A percentile compares a stretch with the other conserved stretches of the same genome.
Evolutionary conservation across 2,113 vertebrate species (phyloP).

Genomic region (Morone saxatilis): DNA sequence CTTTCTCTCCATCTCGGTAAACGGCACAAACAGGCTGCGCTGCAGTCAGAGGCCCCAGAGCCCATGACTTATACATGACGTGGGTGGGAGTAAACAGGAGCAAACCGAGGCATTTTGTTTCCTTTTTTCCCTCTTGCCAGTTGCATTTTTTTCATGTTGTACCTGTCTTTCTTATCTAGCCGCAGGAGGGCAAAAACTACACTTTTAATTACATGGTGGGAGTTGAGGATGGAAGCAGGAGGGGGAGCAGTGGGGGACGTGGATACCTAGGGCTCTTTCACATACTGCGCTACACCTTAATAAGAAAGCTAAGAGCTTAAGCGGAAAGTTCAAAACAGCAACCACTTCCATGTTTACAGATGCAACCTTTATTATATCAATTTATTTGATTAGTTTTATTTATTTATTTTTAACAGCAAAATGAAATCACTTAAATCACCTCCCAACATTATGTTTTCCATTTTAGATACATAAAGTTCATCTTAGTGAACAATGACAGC

Average conservation of each 20-base stretch:
- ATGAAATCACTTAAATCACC: neutral
- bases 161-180: conserved; percentile 81
- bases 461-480: neutral
- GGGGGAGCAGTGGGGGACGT: conserved; percentile 9
- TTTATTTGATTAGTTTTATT: neutral
- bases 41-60: conserved; percentile 65
- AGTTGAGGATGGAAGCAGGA: conserved; percentile 57
- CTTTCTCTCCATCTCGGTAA: conserved; percentile 70
- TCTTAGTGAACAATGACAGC: neutral
- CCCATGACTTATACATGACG: conserved; percentile 79
- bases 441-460: neutral
- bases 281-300: conserved; percentile 74
- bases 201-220: conserved; percentile 82
- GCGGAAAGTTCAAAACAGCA: conserved; percentile 62
- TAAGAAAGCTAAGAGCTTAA: conserved; percentile 67
- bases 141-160: conserved; percentile 56
- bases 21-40: conserved; percentile 69
- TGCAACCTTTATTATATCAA: conserved; percentile 2
- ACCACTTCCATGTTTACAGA: conserved; percentile 47
- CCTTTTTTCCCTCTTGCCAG: conserved; percentile 27
- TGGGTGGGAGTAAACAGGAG: conserved; percentile 79
- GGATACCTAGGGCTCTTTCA: conserved; percentile 77
- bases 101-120: conserved; percentile 67
- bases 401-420: too few relatives aligned
- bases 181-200: conserved; percentile 72